phyloP scores from a whole-genome alignment of 2,888 invertebrate species.

The Dasysyrphus tricinctus region DNA sequence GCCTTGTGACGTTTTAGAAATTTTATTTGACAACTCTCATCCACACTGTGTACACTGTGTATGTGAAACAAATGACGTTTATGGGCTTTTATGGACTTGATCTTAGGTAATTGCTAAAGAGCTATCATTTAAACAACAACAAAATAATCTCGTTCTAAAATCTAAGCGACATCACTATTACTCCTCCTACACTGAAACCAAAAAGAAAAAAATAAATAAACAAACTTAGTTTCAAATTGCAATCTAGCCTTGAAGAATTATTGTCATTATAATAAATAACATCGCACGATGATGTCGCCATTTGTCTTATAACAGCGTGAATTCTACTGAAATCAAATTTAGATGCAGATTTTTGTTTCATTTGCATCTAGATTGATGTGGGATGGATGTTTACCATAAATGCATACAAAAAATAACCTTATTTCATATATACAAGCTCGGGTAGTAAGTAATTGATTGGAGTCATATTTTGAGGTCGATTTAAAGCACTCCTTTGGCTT shows the following conservation, averaged over 20 bases:
- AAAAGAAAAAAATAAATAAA: background rate
- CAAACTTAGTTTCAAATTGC: background rate
- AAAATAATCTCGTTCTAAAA: background rate
- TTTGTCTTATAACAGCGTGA: slow-evolving; percentile 3
- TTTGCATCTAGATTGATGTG: slow-evolving; percentile 18
- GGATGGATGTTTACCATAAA: background rate
- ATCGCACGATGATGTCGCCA: background rate
- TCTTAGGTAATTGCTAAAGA: background rate
- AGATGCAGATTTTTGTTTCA: slow-evolving; percentile 8
- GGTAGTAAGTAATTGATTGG: background rate
- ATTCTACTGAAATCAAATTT: background rate
- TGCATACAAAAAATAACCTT: background rate
- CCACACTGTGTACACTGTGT: too few relatives aligned
- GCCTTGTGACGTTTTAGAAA: too few relatives aligned
- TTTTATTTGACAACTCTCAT: too few relatives aligned
- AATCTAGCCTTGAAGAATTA: background rate
- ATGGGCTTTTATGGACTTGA: background rate
- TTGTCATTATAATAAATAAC: slow-evolving; percentile 8
- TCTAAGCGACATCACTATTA: background rate
- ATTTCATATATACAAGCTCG: background rate
- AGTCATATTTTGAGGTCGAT: slow-evolving; percentile 15
- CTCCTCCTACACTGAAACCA: background rate
- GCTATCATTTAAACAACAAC: background rate
- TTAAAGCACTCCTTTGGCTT: background rate
- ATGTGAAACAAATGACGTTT: background rate